Base-by-base conservation (phyloP, 2,797 vertebrate species). In the Lutjanus argentimaculatus region DNA sequence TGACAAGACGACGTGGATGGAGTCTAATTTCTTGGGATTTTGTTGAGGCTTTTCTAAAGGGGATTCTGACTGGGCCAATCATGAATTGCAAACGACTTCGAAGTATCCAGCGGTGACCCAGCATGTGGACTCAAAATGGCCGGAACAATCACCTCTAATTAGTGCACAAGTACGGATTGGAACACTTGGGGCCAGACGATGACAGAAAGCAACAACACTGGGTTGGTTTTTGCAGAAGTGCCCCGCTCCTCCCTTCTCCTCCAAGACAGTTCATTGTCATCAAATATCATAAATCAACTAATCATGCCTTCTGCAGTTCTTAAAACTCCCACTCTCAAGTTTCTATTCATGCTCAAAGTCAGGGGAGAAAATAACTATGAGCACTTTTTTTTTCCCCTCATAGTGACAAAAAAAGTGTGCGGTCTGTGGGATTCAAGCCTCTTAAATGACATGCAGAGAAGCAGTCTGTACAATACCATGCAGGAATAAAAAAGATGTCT, bases 391-490 rank as follows among this genome's bases (percentile, higher is more conserved):
- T 57, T 69, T 56, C 48, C 80, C 75, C 77, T 82, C 70, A 77
- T 48, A 80, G 75, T 77, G 85, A 87, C 68, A n/a, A 81, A 77
- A 82, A 63, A 84, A 55, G 77, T 87, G 88, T 86, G 89, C 53
- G 56, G 68, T 88, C 82, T 82, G 83, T 89, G 85, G 85, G 81
- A 80, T 82, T 90, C 88, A 89, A 89, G 85, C 88, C 72, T 85
- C 83, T 80, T 55, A 48, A 62, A 83, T 84, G 88, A 85, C 94
- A 95, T 95, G 94, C 94, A 94, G 89, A 91, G 82, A 89, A 95
- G 91, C 91, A 93, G 91, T 93, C 89, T 89, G 84, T 89, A 77
- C 82, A 80, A 90, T 74, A 91, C 89, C 95, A 96, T 96, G 95
- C 95, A 94, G 92, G 91, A 93, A 90, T 88, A 84, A 90, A 92